A percentile compares a stretch with the other conserved stretches of the same genome.
Conservation (phyloP, 2,888 invertebrate species). For the Agonopterix arenella region DNA sequence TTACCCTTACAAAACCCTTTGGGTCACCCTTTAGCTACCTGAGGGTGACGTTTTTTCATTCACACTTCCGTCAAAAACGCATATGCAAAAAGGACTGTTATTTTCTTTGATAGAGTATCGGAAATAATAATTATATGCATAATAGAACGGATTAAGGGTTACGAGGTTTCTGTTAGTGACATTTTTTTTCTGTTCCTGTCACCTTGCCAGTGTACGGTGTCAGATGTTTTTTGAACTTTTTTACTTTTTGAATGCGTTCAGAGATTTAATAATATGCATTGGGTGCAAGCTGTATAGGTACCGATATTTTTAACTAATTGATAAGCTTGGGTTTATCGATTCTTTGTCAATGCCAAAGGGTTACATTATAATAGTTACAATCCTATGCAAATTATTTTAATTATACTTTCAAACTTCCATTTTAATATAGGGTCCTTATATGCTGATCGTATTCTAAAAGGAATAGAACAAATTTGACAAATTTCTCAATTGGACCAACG, state of each 20-base stretch:
- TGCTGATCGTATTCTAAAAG: too few relatives aligned
- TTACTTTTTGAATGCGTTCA: slow-evolving; percentile 36
- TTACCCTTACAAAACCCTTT: slow-evolving; percentile 55
- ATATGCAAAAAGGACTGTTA: slow-evolving; percentile 73
- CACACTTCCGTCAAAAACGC: slow-evolving; percentile 70
- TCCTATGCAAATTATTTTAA: too few relatives aligned
- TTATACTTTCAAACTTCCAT: too few relatives aligned
- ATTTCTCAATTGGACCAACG: too few relatives aligned
- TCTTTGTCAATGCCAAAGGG: too few relatives aligned
- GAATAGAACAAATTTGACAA: too few relatives aligned
- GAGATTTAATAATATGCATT: slow-evolving; percentile 61
- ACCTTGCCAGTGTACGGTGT: slow-evolving; percentile 49
- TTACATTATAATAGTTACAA: too few relatives aligned
- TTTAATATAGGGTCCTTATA: too few relatives aligned
- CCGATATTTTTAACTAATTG: slow-evolving; percentile 47
- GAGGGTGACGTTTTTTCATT: slow-evolving; percentile 72
- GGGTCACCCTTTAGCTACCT: slow-evolving; percentile 67
- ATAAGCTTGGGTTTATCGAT: slow-evolving; percentile 33
- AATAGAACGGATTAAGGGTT: slow-evolving; percentile 71
- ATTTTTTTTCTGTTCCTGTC: slow-evolving; percentile 61
- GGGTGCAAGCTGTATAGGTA: slow-evolving; percentile 45
- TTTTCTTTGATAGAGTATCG: slow-evolving; percentile 71
- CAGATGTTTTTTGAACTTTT: slow-evolving; percentile 53
- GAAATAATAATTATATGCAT: slow-evolving; percentile 78
- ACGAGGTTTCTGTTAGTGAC: slow-evolving; percentile 52